Percentiles rank a stretch among this genome's conserved stretches.
phyloP scores from a whole-genome alignment of 53 echinoderm and acorn worm species.

The Paelopatides confundens region DNA sequence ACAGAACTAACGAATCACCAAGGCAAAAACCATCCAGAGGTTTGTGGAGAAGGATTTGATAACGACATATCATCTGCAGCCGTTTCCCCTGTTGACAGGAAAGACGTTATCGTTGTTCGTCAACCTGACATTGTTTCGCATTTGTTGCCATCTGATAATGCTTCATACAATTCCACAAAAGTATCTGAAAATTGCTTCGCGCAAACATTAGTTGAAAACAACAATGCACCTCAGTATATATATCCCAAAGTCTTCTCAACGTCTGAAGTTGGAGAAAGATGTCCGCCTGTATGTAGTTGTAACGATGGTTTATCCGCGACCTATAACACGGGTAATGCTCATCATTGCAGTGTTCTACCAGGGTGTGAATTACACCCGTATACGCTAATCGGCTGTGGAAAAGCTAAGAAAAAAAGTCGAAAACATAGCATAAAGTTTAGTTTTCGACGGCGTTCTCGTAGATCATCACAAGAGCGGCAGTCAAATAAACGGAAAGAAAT shows the following conservation, averaged over 20 bases:
- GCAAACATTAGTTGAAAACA: background rate
- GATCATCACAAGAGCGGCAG: background rate
- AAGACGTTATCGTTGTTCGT: background rate
- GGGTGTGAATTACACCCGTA: too few species aligned
- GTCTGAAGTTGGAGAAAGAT: background rate
- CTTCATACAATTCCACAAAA: background rate
- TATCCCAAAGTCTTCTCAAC: background rate
- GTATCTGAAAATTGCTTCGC: background rate
- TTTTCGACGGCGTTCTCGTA: background rate
- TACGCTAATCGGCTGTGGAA: too few species aligned
- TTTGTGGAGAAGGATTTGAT: background rate
- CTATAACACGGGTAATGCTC: background rate
- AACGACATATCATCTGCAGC: background rate
- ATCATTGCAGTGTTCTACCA: background rate
- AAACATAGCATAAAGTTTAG: background rate
- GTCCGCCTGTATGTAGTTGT: background rate
- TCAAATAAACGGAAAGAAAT: conserved; percentile 9
- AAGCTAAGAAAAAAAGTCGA: background rate
- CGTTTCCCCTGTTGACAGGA: background rate
- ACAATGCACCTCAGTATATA: background rate
- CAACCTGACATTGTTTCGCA: background rate
- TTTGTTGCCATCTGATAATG: too few species aligned
- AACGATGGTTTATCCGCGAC: background rate
- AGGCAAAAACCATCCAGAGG: too few species aligned
- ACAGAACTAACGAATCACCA: too few species aligned